A percentile compares a stretch with the other conserved stretches of the same genome.
These are phyloP conservation scores for Sesia bembeciformis DNA, from an alignment of 2,888 invertebrate species.

Conservation along the genomic window DNA sequence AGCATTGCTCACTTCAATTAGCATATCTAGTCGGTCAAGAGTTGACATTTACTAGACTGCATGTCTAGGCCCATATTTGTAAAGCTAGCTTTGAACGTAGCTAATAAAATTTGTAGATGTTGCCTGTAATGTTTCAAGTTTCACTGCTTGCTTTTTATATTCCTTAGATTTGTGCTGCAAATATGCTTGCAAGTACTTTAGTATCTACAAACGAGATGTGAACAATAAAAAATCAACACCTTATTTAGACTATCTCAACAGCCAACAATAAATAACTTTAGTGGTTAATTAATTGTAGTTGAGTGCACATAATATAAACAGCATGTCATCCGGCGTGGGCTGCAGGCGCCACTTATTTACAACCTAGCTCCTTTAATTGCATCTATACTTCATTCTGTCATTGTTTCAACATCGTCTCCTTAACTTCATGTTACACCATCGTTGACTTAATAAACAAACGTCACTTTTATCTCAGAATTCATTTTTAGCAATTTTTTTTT, in stretches of 20 bases:
- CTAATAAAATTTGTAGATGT: not conserved
- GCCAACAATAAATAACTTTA: not conserved
- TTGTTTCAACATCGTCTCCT: conserved; percentile 7
- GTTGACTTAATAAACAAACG: too few relatives aligned
- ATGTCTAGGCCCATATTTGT: conserved; percentile 2
- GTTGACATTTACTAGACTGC: conserved; percentile 23
- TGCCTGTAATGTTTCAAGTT: not conserved
- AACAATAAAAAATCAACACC: too few relatives aligned
- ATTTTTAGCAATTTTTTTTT: too few relatives aligned
- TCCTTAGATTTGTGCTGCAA: not conserved
- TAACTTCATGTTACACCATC: too few relatives aligned
- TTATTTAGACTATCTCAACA: not conserved
- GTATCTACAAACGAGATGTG: too few relatives aligned
- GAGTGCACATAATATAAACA: conserved; percentile 27
- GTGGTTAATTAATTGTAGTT: conserved; percentile 25
- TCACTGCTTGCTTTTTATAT: not conserved
- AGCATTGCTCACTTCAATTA: conserved; percentile 25
- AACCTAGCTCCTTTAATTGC: conserved; percentile 30
- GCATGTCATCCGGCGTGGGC: conserved; percentile 17
- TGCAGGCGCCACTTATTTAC: conserved; percentile 30
- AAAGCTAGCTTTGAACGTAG: not conserved
- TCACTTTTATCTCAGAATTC: too few relatives aligned
- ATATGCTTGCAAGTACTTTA: not conserved
- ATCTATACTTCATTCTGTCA: conserved; percentile 18
- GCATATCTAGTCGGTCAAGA: conserved; percentile 26